Evolutionary conservation across 2,888 invertebrate species (phyloP).

Genomic region (Subacronicta megacephala): DNA sequence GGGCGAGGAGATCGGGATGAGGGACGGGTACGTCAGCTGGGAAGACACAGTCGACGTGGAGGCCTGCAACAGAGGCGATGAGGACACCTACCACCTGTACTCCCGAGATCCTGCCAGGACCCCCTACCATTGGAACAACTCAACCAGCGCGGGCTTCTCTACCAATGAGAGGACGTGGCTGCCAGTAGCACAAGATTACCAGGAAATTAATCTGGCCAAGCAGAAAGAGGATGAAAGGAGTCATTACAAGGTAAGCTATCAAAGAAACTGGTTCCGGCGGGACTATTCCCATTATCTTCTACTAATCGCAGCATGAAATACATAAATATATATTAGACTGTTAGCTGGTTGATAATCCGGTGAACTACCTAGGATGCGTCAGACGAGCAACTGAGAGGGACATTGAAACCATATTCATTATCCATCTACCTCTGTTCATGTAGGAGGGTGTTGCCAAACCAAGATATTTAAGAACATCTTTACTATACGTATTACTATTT

Average conservation of each 20-base stretch:
- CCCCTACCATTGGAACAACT: constrained; percentile 91
- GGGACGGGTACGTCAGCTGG: constrained; percentile 89
- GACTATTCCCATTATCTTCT: no score
- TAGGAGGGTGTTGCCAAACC: no score
- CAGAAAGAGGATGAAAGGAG: constrained; percentile 86
- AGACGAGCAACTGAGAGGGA: no score
- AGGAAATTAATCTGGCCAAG: constrained; percentile 87
- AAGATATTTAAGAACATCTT: no score
- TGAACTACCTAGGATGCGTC: no score
- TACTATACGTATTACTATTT: no score
- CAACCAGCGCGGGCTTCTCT: constrained; percentile 91
- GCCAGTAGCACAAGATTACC: constrained; percentile 91
- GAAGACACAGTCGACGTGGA: constrained; percentile 89
- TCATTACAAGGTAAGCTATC: constrained; percentile 82
- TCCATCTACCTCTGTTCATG: no score
- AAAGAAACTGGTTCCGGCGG: not conserved
- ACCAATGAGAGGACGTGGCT: constrained; percentile 90
- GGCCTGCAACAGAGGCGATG: constrained; percentile 87
- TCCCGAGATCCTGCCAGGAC: constrained; percentile 91
- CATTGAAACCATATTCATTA: no score
- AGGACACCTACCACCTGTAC: constrained; percentile 85
- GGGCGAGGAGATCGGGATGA: constrained; percentile 94
- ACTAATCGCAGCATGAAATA: no score
- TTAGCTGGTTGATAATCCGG: no score
- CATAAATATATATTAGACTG: no score